A percentile compares a stretch with the other conserved stretches of the same genome.
phyloP scores from a whole-genome alignment of 2,113 vertebrate species.

The Nipponia nippon region DNA sequence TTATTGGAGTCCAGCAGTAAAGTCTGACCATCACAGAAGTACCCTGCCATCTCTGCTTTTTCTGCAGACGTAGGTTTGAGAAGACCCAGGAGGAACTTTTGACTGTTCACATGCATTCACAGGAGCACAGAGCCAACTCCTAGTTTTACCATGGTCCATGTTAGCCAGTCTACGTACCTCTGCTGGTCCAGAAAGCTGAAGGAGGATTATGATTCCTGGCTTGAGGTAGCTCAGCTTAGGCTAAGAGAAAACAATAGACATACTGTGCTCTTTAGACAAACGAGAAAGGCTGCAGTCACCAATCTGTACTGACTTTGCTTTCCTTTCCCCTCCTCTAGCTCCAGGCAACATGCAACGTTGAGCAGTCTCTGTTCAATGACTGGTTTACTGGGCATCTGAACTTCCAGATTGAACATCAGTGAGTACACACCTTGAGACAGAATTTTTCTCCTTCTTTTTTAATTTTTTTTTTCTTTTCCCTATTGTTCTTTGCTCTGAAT shows the following conservation, averaged over 20 bases:
- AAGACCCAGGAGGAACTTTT: not conserved
- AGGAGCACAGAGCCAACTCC: not conserved
- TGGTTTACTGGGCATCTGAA: constrained; percentile 80
- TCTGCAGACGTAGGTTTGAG: not conserved
- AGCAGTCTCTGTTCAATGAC: constrained; percentile 78
- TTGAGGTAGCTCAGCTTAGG: not conserved
- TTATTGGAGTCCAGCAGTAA: not conserved
- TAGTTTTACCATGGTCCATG: not conserved
- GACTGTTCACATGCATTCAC: not conserved
- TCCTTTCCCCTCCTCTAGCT: not conserved
- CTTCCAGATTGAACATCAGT: constrained; percentile 82
- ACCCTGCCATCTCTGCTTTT: not conserved
- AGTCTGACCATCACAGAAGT: not conserved
- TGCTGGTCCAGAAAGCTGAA: not conserved
- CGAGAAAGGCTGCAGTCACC: not conserved
- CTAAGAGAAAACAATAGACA: not conserved
- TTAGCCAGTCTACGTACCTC: not conserved
- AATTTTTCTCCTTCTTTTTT: not conserved
- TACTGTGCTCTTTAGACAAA: not conserved
- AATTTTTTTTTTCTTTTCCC: no score
- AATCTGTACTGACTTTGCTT: not conserved
- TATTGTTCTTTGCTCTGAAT: not conserved
- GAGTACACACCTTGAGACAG: not conserved
- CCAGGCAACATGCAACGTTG: constrained; percentile 69
- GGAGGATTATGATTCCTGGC: not conserved